Conservation (phyloP, 2,113 vertebrate genomes). For the Corydoras sp. region DNA sequence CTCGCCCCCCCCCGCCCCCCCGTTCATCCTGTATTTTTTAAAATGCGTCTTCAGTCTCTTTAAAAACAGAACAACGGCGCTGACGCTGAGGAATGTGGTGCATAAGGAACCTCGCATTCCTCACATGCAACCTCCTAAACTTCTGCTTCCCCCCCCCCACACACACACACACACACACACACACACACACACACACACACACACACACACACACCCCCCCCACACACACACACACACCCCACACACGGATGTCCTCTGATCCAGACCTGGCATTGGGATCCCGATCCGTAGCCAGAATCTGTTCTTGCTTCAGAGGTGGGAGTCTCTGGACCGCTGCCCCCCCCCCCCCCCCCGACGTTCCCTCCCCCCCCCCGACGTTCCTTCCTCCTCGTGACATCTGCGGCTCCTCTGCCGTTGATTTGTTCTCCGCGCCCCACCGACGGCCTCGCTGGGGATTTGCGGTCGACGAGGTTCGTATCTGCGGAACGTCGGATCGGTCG, state of each 20-base stretch:
- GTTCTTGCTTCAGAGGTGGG: background rate
- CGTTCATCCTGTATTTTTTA: constrained; percentile 12
- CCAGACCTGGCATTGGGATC: constrained; percentile 11
- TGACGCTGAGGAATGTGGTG: background rate
- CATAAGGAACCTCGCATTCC: constrained; percentile 34
- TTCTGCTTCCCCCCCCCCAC: background rate
- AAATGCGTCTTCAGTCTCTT: background rate
- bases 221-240: no score
- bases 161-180: constrained; percentile 1
- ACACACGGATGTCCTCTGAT: background rate
- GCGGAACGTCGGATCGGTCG: no score
- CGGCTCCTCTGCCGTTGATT: background rate
- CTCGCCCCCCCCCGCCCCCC: no score
- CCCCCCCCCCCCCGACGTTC: background rate
- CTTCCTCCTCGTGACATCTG: background rate
- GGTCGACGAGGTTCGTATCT: no score
- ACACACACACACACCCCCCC: constrained; percentile 17
- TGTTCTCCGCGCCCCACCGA: background rate
- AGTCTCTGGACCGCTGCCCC: constrained; percentile 6
- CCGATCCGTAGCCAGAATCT: background rate
- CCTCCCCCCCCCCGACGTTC: background rate
- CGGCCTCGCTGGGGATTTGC: no score
- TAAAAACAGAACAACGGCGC: background rate
- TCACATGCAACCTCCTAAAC: background rate
- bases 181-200: background rate